Conservation (phyloP, 2,888 invertebrate species). For the Yponomeuta evonymella region DNA sequence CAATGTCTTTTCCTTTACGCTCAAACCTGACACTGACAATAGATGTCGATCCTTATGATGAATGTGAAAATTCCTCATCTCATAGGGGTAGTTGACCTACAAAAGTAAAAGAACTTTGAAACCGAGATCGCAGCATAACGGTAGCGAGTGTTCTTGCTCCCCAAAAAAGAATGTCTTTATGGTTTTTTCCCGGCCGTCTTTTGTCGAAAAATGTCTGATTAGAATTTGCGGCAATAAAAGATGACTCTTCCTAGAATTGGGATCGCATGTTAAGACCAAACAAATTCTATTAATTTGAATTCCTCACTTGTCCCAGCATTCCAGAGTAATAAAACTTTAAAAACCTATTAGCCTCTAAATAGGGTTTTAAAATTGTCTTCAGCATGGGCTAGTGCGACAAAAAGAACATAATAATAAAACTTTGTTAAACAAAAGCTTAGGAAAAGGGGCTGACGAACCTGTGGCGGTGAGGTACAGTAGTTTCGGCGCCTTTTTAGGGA, state of each 20-base stretch:
- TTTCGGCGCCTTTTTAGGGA: not conserved
- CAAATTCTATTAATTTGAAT: not conserved
- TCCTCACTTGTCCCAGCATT: not conserved
- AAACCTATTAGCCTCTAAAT: no score
- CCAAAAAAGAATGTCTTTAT: not conserved
- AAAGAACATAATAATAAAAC: no score
- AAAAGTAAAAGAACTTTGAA: not conserved
- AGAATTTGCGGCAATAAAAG: slow-evolving; percentile 12
- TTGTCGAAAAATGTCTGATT: slow-evolving; percentile 8
- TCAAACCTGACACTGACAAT: no score
- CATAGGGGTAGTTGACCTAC: no score
- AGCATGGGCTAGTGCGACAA: no score
- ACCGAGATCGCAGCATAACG: not conserved
- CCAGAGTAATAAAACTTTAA: not conserved
- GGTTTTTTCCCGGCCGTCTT: not conserved
- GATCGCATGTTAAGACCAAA: not conserved
- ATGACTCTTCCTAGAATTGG: not conserved
- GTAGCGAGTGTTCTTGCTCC: not conserved
- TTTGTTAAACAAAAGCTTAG: no score
- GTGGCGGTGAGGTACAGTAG: not conserved
- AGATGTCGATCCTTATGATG: no score
- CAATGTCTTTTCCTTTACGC: no score
- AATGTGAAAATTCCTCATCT: no score
- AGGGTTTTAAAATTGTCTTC: no score
- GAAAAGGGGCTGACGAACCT: no score